Percentiles rank a stretch among this genome's conserved stretches.
phyloP scores from a whole-genome alignment of 2,888 invertebrate species.

The Platycnemis pennipes region DNA sequence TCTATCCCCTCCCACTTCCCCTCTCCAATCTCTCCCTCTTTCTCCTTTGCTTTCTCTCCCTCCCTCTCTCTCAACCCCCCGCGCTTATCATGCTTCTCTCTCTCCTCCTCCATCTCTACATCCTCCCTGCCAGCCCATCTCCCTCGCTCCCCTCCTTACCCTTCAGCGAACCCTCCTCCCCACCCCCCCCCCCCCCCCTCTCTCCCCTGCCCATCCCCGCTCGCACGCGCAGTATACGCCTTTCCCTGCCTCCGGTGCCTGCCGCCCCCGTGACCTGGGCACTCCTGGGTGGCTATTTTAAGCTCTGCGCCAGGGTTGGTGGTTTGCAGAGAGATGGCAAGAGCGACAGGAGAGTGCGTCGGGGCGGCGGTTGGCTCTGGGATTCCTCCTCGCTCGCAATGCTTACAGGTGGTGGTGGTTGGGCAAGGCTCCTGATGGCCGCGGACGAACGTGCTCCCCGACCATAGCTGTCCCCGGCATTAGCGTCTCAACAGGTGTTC shows the following conservation, averaged over 20 bases:
- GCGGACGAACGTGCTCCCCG: background rate
- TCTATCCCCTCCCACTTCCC: background rate
- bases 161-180: background rate
- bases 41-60: background rate
- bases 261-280: constrained; percentile 62
- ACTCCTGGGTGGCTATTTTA: constrained; percentile 43
- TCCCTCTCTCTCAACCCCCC: background rate
- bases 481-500: constrained; percentile 11
- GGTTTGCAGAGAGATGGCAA: constrained; percentile 34
- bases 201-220: constrained; percentile 47
- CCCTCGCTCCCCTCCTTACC: background rate
- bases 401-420: constrained; percentile 51
- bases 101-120: constrained; percentile 44
- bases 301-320: constrained; percentile 41
- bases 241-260: background rate
- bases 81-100: constrained; percentile 1
- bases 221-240: background rate
- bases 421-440: background rate
- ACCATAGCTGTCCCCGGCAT: background rate
- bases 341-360: background rate
- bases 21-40: no score
- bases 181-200: constrained; percentile 35
- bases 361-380: background rate
- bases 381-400: background rate
- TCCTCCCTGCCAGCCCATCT: constrained; percentile 22